phyloP scores from a whole-genome alignment of 2,888 invertebrate species.

The Pristionchus mayeri region DNA sequence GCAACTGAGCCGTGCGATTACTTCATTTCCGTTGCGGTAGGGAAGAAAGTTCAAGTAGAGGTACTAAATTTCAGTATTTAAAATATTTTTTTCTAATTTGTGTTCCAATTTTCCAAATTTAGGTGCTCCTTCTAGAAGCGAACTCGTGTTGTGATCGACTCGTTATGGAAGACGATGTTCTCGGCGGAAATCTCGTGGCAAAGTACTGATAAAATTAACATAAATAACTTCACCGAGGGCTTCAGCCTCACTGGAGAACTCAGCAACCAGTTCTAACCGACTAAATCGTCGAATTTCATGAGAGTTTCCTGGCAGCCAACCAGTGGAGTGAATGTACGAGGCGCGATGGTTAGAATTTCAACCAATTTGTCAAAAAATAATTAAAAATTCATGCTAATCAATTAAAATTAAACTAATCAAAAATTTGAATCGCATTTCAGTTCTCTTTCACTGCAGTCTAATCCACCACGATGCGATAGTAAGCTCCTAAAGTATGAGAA shows the following conservation, averaged over 20 bases:
- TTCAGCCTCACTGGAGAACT: constrained; percentile 10
- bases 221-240: no score
- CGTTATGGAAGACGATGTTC: background rate
- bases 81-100: no score
- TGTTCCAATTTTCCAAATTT: no score
- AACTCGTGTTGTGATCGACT: constrained; percentile 25
- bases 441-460: no score
- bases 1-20: background rate
- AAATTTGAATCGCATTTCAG: no score
- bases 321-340: background rate
- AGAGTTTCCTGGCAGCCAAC: constrained; percentile 23
- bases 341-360: no score
- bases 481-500: no score
- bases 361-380: no score
- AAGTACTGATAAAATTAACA: background rate
- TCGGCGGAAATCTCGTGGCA: background rate
- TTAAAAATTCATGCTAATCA: no score
- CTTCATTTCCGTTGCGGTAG: background rate
- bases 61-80: background rate
- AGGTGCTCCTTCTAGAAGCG: constrained; percentile 6
- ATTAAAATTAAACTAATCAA: no score
- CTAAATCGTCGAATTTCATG: background rate
- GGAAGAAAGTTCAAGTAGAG: background rate
- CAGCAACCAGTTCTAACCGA: background rate
- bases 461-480: no score